Conservation (phyloP, 1,140 invertebrate genomes). For the Hermatobates lingyangjiaoensis region DNA sequence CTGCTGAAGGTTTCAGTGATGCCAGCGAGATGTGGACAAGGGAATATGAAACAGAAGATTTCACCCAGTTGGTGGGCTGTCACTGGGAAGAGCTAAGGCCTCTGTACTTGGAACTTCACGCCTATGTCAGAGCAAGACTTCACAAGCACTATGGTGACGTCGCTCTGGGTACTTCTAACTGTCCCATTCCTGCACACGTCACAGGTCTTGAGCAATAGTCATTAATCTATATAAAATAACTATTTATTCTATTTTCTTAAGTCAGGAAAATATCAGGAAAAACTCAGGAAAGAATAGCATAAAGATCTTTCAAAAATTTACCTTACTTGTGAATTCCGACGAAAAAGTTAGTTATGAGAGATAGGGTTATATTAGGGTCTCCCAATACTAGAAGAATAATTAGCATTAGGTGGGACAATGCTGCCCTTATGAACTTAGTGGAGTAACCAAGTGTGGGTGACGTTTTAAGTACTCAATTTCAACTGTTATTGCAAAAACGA, state of each 20-base stretch:
- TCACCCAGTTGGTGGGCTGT: conserved; percentile 36
- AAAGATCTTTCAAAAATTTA: too few relatives aligned
- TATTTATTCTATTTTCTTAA: not conserved
- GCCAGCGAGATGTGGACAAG: conserved; percentile 39
- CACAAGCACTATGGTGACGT: conserved; percentile 46
- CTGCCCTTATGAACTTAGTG: too few relatives aligned
- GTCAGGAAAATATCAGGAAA: too few relatives aligned
- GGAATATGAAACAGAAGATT: conserved; percentile 37
- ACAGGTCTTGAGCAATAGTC: conserved; percentile 39
- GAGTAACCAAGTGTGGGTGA: too few relatives aligned
- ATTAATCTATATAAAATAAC: not conserved
- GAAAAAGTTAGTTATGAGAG: too few relatives aligned
- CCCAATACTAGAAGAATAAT: too few relatives aligned
- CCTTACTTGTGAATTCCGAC: too few relatives aligned
- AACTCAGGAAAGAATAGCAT: too few relatives aligned
- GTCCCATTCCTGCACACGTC: conserved; percentile 77
- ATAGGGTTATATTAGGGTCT: too few relatives aligned
- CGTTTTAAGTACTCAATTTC: too few relatives aligned
- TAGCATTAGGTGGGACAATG: too few relatives aligned
- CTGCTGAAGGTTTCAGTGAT: conserved; percentile 32
- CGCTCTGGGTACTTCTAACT: conserved; percentile 38
- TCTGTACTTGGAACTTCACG: conserved; percentile 67
- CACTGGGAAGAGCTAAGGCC: conserved; percentile 58
- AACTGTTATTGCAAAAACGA: too few relatives aligned
- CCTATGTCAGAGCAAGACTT: conserved; percentile 60